Evolutionary conservation across 1,140 invertebrate genomes (phyloP).

Genomic region (Steinernema khuongi): DNA sequence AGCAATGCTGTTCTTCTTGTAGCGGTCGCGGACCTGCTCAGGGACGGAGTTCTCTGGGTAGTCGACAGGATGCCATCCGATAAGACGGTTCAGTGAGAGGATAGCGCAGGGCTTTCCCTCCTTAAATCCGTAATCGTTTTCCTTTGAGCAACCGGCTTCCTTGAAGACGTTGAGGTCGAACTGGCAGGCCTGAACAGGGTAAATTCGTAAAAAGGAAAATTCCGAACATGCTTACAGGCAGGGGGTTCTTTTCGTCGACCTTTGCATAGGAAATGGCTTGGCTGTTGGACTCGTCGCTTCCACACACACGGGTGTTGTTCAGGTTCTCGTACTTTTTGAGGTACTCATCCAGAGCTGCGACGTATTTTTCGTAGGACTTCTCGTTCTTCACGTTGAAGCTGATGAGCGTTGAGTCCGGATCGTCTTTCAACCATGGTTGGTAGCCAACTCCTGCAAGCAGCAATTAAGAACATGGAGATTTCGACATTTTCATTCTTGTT

Average conservation of each 20-base stretch:
- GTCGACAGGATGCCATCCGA: slow-evolving; percentile 52
- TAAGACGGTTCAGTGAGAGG: slow-evolving; percentile 54
- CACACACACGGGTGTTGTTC: slow-evolving; percentile 45
- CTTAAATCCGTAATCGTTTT: slow-evolving; percentile 50
- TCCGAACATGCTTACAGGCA: background rate
- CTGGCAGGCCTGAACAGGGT: slow-evolving; percentile 44
- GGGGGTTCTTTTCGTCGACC: slow-evolving; percentile 16
- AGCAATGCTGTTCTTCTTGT: slow-evolving; percentile 49
- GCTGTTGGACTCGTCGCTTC: slow-evolving; percentile 32
- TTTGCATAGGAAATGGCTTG: slow-evolving; percentile 46
- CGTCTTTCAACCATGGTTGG: slow-evolving; percentile 55
- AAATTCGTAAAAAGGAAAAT: slow-evolving; percentile 20
- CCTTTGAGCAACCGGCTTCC: slow-evolving; percentile 36
- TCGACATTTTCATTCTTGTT: background rate
- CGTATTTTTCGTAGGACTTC: slow-evolving; percentile 43
- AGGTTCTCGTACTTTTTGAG: slow-evolving; percentile 46
- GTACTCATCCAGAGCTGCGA: slow-evolving; percentile 43
- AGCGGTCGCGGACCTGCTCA: slow-evolving; percentile 43
- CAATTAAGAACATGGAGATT: background rate
- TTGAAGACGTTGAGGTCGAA: slow-evolving; percentile 45
- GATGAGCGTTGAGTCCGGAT: slow-evolving; percentile 56
- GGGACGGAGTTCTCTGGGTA: slow-evolving; percentile 43
- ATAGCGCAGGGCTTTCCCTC: slow-evolving; percentile 53
- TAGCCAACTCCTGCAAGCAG: slow-evolving; percentile 54
- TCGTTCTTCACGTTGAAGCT: slow-evolving; percentile 49